These are phyloP conservation scores for Brenthis hecate DNA, from an alignment of 2,888 invertebrate genomes.

Conservation along the genomic window DNA sequence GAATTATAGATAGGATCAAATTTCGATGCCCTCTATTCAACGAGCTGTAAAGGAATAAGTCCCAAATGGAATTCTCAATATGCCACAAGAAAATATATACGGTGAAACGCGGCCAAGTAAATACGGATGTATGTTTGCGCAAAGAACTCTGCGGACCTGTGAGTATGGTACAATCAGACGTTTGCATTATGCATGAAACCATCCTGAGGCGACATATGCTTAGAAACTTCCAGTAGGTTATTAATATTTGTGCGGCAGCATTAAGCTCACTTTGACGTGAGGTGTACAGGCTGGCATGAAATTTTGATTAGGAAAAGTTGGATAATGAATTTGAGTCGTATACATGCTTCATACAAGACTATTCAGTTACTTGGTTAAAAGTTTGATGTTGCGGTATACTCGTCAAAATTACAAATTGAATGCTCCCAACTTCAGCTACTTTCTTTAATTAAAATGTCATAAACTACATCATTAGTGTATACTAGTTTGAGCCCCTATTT, in stretches of 20 bases:
- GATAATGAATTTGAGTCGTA: constrained; percentile 18
- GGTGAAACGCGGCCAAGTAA: constrained; percentile 50
- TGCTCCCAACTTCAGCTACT: not conserved
- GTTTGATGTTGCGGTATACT: not conserved
- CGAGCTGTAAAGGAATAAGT: constrained; percentile 24
- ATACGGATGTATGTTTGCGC: constrained; percentile 65
- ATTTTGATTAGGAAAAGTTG: constrained; percentile 27
- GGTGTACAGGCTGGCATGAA: constrained; percentile 10
- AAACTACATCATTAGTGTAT: no score
- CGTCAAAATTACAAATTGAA: not conserved
- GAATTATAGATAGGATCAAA: not conserved
- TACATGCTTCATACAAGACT: constrained; percentile 9
- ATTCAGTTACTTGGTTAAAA: constrained; percentile 9
- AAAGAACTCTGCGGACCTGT: constrained; percentile 57
- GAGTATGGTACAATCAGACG: constrained; percentile 68
- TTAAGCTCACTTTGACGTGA: constrained; percentile 25
- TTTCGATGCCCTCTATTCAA: not conserved
- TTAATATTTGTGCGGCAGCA: constrained; percentile 42
- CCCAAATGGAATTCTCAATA: constrained; percentile 38
- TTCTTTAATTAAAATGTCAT: no score
- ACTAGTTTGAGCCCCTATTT: no score
- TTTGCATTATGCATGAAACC: constrained; percentile 79
- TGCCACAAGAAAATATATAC: constrained; percentile 40
- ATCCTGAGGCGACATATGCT: constrained; percentile 67
- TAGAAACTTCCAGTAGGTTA: constrained; percentile 40